Percentiles rank a stretch among this genome's conserved stretches.
phyloP scores from a whole-genome alignment of 2,797 vertebrate species.

The Graptemys geographica region DNA sequence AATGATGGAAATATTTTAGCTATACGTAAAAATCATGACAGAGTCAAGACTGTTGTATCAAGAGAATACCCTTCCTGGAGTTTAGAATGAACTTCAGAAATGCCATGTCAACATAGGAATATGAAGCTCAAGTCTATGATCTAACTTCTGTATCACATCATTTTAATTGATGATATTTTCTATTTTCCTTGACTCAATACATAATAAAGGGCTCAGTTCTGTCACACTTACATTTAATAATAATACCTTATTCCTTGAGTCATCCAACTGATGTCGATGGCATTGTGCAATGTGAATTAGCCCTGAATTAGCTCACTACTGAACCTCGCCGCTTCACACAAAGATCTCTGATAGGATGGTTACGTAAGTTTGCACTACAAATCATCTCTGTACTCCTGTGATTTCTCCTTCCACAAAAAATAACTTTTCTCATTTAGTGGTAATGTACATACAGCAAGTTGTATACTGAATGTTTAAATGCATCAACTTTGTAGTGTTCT shows the following conservation, averaged over 20 bases:
- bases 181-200: background rate
- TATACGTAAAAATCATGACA: conserved; percentile 48
- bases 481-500: background rate
- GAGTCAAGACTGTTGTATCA: background rate
- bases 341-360: background rate
- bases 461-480: background rate
- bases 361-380: background rate
- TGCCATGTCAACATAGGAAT: background rate
- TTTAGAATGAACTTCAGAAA: conserved; percentile 37
- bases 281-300: background rate
- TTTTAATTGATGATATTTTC: background rate
- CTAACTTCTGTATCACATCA: background rate
- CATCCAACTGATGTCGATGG: background rate
- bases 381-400: background rate
- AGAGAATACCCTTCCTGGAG: conserved; percentile 8
- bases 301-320: background rate
- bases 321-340: background rate
- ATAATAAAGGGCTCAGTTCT: background rate
- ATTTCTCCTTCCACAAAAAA: background rate
- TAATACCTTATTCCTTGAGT: background rate
- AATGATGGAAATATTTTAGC: conserved; percentile 37
- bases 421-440: background rate
- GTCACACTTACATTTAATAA: background rate
- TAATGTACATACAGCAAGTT: background rate
- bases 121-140: background rate